Base-by-base conservation (phyloP, 2,888 invertebrate species). In the Plagiodera versicolora region DNA sequence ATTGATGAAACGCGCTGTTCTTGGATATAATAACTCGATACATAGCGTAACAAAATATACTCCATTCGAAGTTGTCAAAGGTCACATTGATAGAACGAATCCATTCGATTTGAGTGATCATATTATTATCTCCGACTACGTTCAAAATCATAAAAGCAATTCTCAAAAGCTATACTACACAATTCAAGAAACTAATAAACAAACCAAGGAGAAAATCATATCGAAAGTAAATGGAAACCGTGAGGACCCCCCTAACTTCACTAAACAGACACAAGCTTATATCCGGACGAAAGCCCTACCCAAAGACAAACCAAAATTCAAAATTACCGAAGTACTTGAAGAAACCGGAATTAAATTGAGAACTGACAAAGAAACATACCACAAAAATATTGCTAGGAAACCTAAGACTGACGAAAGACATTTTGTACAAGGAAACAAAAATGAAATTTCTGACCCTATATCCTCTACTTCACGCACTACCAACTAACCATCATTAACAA, bases 231-330 rank as follows among this genome's bases (percentile, higher is more conserved):
- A 54, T 10, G 47, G 49, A 20, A 56, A 47, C 11, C 24, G 56
- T 19, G 10, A 6, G 4, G 56, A 56, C n/a, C 54, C 32, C 16
- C 54, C 54, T 6, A 44, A 54, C 28, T 44, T 54, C 18, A n/a
- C 16, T 17, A 20, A 35, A 44, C 54, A 54, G 16, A 54, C 30
- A 16, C 9, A 3, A 16, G 54, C 54, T 4, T 54, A 20, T 39
- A 39, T 54, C 18, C 9, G 39, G 35, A 35, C 35, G 10, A 54
- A 39, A 54, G 35, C 44, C 14, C n/a, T 18, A n/a, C 18, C 11
- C 6, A 54, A 54, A 44, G 18, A 54, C 39, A n/a, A 11, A 44
- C 54, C 54, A 10, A 54, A 35, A 61, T 64, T 64, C 58, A 64
- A 59, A 53, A 61, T 24, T 18, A 46, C 18, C 5, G 9, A 46